phyloP scores from a whole-genome alignment of 2,113 vertebrate species.

The Sitta europaea region DNA sequence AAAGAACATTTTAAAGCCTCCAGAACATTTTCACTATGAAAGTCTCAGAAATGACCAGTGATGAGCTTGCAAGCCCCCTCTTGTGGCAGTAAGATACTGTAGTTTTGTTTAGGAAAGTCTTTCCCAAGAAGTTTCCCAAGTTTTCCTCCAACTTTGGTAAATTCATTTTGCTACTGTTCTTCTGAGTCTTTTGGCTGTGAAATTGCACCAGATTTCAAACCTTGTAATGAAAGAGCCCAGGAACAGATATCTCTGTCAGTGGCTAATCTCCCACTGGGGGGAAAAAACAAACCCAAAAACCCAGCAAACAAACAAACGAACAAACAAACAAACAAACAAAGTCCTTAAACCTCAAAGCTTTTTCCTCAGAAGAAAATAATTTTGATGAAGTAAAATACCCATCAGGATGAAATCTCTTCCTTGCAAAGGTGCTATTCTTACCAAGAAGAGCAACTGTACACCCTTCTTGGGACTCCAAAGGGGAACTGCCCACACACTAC shows the following conservation, averaged over 20 bases:
- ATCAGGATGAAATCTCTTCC: not conserved
- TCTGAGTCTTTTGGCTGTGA: not conserved
- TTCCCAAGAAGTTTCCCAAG: not conserved
- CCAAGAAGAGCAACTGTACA: not conserved
- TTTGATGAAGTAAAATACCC: not conserved
- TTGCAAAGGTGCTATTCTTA: not conserved
- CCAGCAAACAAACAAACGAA: not conserved
- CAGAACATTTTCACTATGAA: not conserved
- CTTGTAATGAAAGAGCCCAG: not conserved
- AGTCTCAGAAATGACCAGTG: not conserved
- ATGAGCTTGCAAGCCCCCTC: constrained; percentile 3
- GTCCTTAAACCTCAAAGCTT: not conserved
- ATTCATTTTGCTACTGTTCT: not conserved
- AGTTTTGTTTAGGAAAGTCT: not conserved
- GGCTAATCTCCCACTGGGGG: not conserved
- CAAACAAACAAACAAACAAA: not conserved
- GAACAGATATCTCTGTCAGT: not conserved
- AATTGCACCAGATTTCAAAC: fast-evolving
- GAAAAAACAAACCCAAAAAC: not conserved
- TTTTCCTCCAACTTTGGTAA: not conserved
- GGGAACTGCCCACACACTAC: fast-evolving
- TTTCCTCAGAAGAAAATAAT: not conserved
- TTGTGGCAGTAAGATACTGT: not conserved
- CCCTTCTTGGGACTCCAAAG: not conserved
- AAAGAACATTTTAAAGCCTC: not conserved